These are phyloP conservation scores for Ophraella communa DNA, from an alignment of 2,888 invertebrate species.

Conservation along the genomic window DNA sequence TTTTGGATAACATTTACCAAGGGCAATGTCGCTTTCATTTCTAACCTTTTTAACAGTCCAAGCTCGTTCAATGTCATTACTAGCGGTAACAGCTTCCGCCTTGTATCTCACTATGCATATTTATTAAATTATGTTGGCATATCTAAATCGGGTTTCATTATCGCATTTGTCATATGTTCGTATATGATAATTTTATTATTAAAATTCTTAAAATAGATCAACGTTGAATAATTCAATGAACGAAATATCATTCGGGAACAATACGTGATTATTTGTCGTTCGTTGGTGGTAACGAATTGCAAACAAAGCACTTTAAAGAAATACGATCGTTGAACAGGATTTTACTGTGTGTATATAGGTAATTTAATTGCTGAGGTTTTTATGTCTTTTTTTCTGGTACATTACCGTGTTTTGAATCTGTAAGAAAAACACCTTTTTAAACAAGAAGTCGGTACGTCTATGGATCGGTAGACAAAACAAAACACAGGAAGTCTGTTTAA, in stretches of 20 bases:
- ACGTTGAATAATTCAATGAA: not conserved
- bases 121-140: not conserved
- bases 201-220: constrained; percentile 4
- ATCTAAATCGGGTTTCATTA: not conserved
- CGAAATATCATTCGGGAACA: not conserved
- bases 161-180: not conserved
- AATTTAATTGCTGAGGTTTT: too few relatives aligned
- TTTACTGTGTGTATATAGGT: too few relatives aligned
- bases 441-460: too few relatives aligned
- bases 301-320: too few relatives aligned
- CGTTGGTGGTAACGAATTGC: not conserved
- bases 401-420: too few relatives aligned
- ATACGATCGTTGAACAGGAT: too few relatives aligned
- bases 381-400: too few relatives aligned
- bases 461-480: not conserved
- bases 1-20: not conserved
- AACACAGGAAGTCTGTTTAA: not conserved
- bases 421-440: too few relatives aligned
- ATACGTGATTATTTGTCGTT: not conserved
- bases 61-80: not conserved
- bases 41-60: not conserved
- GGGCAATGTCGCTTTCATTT: not conserved
- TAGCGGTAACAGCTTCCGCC: not conserved
- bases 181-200: constrained; percentile 2
- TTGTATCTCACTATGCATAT: not conserved